Evolutionary conservation across 2,797 vertebrate genomes (phyloP), one percentile per base, ranked within the genome.

Genomic region (Podargus strigoides): DNA sequence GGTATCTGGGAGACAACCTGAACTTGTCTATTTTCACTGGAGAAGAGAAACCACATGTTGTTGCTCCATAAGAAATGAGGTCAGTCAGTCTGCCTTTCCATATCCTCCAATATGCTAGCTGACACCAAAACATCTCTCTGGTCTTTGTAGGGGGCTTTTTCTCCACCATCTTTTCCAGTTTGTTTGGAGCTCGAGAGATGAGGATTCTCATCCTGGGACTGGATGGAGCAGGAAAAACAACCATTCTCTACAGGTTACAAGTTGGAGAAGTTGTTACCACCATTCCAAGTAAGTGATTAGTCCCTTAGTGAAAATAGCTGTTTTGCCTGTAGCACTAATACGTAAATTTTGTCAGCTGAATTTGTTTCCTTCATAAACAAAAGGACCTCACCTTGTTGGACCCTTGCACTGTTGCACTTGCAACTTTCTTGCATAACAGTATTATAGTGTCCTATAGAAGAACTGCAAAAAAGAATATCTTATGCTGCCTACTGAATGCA

Each of bases 241-340:
- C 99, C 30, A 99, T 99, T 94, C 98, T 99, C 39, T 99, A 99
- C 97, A 97, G 99, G 80, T 97, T 99, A 88, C 99, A 99, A 96
- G 99, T 99, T 55, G 99, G 99, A 97, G 99, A 99, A 97, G 99
- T 99, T 52, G 99, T 99, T 91, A 99, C 99, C 60, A 99, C 99
- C 52, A 99, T 99, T 96, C 99, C 99, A 13, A 99, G 99, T 99
- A 98, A 85, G 99, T 98, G 69, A 20, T 82, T 12, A 17, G 20
- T 58, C 42, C 18, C 4, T 2, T 1, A 27, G 50, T 42, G 66
- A 47, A 44, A 26, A 19, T 5, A 46, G 28, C 7, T 8, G 0
- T 23, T 77, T 30, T 83, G 9, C 26, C 12, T 47, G 32, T 41
- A 59, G 37, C 47, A 63, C 28, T 58, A 13, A 42, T n/a, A 8